Percentiles rank a stretch among this genome's conserved stretches.
phyloP scores from a whole-genome alignment of 1,140 invertebrate genomes.

The Stratiolaelaps scimitus region DNA sequence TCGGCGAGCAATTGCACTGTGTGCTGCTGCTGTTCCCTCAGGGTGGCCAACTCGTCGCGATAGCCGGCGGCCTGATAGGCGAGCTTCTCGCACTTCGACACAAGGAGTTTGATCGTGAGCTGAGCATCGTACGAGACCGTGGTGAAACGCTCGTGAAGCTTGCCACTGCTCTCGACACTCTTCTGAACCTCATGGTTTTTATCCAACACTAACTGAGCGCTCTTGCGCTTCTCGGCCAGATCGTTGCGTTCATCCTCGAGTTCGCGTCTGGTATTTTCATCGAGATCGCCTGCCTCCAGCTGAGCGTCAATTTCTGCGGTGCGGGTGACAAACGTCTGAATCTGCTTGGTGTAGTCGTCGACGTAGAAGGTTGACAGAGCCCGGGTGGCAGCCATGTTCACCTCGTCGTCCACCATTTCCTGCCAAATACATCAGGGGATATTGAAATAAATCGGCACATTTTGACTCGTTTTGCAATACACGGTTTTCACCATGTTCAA shows the following conservation, averaged over 20 bases:
- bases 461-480: too few species aligned
- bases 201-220: slow-evolving; percentile 18
- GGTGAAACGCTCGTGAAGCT: background rate
- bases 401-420: slow-evolving; percentile 24
- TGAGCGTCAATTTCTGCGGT: background rate
- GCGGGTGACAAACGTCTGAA: slow-evolving; percentile 1
- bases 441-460: too few species aligned
- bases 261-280: background rate
- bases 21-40: slow-evolving; percentile 2
- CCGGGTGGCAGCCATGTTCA: slow-evolving; percentile 13
- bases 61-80: slow-evolving; percentile 2
- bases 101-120: slow-evolving; percentile 2
- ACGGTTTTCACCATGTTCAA: too few species aligned
- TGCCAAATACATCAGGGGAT: too few species aligned
- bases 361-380: slow-evolving; percentile 4
- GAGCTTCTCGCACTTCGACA: slow-evolving; percentile 2
- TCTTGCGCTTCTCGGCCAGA: slow-evolving; percentile 1
- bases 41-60: slow-evolving; percentile 1
- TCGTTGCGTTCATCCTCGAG: background rate
- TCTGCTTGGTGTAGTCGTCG: slow-evolving; percentile 27
- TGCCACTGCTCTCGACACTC: background rate
- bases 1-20: background rate
- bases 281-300: background rate
- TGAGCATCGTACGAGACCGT: slow-evolving; percentile 16
- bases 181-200: background rate